phyloP scores from a whole-genome alignment of 2,888 invertebrate species.

The Crocallis elinguaria region DNA sequence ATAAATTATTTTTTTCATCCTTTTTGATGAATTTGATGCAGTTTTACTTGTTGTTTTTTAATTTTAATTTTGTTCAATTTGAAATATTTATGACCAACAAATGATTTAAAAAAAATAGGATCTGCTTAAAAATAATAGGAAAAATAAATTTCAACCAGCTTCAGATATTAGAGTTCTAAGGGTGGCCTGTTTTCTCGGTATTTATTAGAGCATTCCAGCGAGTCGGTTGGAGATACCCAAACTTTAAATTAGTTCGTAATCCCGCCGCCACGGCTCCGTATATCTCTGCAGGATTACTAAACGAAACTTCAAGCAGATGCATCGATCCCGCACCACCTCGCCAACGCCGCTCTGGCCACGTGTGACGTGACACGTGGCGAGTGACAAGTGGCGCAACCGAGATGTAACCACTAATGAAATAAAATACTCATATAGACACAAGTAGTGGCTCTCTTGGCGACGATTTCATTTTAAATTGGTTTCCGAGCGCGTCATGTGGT shows the following conservation, averaged over 20 bases:
- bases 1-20: no score
- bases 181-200: not conserved
- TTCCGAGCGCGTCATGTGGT: not conserved
- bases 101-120: no score
- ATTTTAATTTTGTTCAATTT: no score
- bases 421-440: not conserved
- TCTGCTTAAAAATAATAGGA: no score
- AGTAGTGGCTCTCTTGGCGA: not conserved
- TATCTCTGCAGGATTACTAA: slow-evolving; percentile 8
- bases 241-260: slow-evolving; percentile 12
- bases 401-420: no score
- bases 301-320: not conserved
- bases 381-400: no score
- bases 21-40: no score
- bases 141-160: not conserved
- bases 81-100: no score
- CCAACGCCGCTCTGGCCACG: no score
- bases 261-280: slow-evolving; percentile 2
- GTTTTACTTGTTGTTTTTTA: no score
- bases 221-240: not conserved
- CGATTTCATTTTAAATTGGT: not conserved
- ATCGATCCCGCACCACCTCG: no score
- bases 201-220: not conserved
- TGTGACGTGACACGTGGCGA: no score
- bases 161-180: not conserved